Evolutionary conservation across 35 echinoderm and acorn worm genomes (phyloP).

Genomic region (Stichopus chloronotus): DNA sequence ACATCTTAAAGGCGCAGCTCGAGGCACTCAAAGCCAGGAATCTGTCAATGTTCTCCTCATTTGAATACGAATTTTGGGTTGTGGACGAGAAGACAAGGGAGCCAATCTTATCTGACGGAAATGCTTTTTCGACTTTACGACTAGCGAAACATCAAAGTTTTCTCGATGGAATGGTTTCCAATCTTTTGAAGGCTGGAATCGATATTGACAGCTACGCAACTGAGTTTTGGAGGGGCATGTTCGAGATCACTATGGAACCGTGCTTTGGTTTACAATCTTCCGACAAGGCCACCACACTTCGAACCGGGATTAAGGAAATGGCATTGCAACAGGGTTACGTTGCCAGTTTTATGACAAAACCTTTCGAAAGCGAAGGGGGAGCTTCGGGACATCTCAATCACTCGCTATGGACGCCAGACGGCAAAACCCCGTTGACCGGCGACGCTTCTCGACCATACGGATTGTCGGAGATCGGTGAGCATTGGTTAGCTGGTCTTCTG

Average conservation of each 20-base stretch:
- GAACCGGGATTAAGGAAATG: constrained; percentile 82
- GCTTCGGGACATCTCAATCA: constrained; percentile 71
- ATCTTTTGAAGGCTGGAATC: constrained; percentile 50
- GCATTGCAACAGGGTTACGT: constrained; percentile 68
- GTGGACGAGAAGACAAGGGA: constrained; percentile 5
- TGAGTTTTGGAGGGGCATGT: constrained; percentile 60
- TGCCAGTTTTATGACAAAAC: constrained; percentile 84
- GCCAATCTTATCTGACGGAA: background rate
- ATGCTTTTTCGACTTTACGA: background rate
- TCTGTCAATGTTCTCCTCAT: constrained; percentile 6
- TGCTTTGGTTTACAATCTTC: constrained; percentile 70
- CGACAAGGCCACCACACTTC: constrained; percentile 71
- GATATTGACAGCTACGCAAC: constrained; percentile 65
- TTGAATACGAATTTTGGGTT: constrained; percentile 51
- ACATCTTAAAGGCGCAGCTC: background rate
- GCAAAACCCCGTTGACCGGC: constrained; percentile 50
- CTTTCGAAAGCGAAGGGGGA: constrained; percentile 52
- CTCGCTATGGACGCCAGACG: constrained; percentile 67
- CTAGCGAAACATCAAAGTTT: background rate
- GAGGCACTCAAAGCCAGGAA: background rate
- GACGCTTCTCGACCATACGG: constrained; percentile 34
- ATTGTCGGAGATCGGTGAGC: constrained; percentile 64
- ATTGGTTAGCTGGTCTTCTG: constrained; percentile 84
- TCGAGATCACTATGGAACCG: constrained; percentile 74
- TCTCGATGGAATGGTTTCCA: background rate